Evolutionary conservation across 2,888 invertebrate species (phyloP).

Genomic region (Syrista parreyssii): DNA sequence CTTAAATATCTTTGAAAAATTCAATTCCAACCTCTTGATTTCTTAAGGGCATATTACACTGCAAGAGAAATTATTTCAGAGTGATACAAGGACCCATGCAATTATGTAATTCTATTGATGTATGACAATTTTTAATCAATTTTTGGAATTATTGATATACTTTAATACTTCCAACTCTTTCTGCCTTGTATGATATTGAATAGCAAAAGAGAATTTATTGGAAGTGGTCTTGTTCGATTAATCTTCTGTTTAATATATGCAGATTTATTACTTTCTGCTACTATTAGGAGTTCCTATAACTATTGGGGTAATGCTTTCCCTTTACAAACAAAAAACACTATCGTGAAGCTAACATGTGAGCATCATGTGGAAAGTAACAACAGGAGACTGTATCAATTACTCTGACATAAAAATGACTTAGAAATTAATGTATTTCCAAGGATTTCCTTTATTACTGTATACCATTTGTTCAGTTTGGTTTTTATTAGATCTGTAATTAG

Average conservation of each 20-base stretch:
- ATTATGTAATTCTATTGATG: constrained; percentile 25
- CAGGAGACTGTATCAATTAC: not conserved
- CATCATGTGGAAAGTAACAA: constrained; percentile 1
- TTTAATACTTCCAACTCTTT: not conserved
- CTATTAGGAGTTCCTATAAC: too few species aligned
- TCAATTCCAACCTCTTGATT: constrained; percentile 29
- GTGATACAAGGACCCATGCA: constrained; percentile 10
- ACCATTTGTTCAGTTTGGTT: not conserved
- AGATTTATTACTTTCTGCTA: not conserved
- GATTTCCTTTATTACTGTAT: not conserved
- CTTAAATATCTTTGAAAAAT: constrained; percentile 5
- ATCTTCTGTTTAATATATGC: not conserved
- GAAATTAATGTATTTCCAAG: constrained; percentile 1
- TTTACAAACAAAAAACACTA: not conserved
- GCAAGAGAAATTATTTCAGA: not conserved
- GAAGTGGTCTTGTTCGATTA: not conserved
- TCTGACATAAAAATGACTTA: not conserved
- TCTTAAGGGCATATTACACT: not conserved
- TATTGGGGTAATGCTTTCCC: not conserved
- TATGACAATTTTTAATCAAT: not conserved
- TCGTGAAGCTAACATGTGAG: not conserved
- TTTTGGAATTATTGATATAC: not conserved
- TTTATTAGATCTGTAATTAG: not conserved
- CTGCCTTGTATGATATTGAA: not conserved
- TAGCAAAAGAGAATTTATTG: not conserved